Conservation (phyloP, 2,797 vertebrate species). For the Schizopygopsis malacanthus region DNA sequence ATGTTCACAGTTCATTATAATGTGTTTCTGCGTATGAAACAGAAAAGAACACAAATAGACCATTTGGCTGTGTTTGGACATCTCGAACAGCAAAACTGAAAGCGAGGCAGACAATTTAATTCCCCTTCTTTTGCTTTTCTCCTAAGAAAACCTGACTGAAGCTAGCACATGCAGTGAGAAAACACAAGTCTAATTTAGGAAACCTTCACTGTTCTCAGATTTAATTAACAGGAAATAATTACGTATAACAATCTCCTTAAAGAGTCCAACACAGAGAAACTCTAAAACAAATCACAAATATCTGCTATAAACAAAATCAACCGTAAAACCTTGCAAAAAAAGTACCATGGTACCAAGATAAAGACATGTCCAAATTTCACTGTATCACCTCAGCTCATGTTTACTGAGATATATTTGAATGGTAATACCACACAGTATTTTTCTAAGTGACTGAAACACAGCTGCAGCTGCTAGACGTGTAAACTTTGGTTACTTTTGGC, state of each 20-base stretch:
- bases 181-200: slow-evolving; percentile 56
- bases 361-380: neutral
- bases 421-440: neutral
- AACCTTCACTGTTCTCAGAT: slow-evolving; percentile 62
- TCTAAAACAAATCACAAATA: neutral
- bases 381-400: neutral
- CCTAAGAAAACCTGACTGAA: slow-evolving; percentile 9
- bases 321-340: neutral
- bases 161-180: slow-evolving; percentile 14
- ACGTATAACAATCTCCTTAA: slow-evolving; percentile 44
- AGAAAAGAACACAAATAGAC: slow-evolving; percentile 18
- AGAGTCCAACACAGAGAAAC: slow-evolving; percentile 6
- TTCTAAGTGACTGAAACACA: neutral
- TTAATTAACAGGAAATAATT: slow-evolving; percentile 64
- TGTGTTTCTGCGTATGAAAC: slow-evolving; percentile 23
- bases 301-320: neutral
- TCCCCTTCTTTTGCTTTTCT: neutral
- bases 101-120: neutral
- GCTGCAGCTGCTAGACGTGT: slow-evolving; percentile 5
- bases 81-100: slow-evolving; percentile 4
- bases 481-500: slow-evolving; percentile 27
- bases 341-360: neutral
- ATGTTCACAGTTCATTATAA: slow-evolving; percentile 33
- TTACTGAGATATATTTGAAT: neutral
- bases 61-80: slow-evolving; percentile 1